Base-by-base conservation (phyloP, 1,140 invertebrate genomes). In the Dufourea novaeangliae region DNA sequence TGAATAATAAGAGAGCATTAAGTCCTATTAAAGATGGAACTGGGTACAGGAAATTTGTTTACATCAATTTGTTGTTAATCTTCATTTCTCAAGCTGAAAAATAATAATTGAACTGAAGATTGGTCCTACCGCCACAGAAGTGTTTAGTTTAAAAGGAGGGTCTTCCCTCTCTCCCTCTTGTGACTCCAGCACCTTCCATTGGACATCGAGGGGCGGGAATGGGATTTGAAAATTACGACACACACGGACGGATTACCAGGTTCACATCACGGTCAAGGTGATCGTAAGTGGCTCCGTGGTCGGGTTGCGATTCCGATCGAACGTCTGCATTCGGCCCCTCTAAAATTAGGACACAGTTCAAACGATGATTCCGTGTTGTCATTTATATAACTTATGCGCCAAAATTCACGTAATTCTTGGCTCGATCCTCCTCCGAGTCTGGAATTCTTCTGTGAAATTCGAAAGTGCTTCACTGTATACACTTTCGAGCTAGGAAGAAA, bases 351-450 rank as follows among this genome's bases (percentile, higher is more conserved):
- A 20, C 69, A 29, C 37, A n/a, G 29, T 63, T 72, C 50, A n/a
- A 10, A 7, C 32, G 8, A 61, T 59, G 8, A 61, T 59, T 32
- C 20, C 32, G 25, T 7, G 2, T 1, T 22, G 11, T 27, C 52
- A n/a, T n/a, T 75, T 68, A 68, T 37, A 20, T 68, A 75, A 75
- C 54, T 44, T 27, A 59, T 75, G 63, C 64, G 64, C 37, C 73
- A 68, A 46, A 75, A 66, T 52, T 54, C 70, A n/a, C n/a, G n/a
- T n/a, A 12, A 32, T 2, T 8, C 6, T 11, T 37, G 14, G n/a
- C n/a, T n/a, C n/a, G n/a, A n/a, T n/a, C 39, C 14, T 34, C 8
- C 6, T 2, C 17, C 11, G 39, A 10, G 7, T 41, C 39, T 41
- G 5, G 39, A 10, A 20, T 44, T 54, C 50, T 54, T 11, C n/a